A percentile compares a stretch with the other conserved stretches of the same genome.
Evolutionary conservation across 1,140 invertebrate genomes (phyloP).

Genomic region (Hypsibius dujardini): DNA sequence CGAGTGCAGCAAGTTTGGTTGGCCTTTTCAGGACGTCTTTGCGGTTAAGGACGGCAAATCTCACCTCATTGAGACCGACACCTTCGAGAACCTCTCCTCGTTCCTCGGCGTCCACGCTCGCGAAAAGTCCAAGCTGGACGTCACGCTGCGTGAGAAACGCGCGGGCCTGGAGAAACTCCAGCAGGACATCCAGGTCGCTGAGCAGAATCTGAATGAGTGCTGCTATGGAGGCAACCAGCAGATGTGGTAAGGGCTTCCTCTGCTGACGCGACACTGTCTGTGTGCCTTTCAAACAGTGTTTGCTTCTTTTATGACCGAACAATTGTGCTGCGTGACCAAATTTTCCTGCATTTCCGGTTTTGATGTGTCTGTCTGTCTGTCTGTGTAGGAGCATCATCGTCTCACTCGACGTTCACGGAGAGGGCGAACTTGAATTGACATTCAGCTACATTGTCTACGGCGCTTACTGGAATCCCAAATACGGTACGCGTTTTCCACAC

Average conservation of each 20-base stretch:
- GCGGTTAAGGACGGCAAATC: slow-evolving; percentile 5
- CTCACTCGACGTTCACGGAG: slow-evolving; percentile 26
- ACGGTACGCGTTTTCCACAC: slow-evolving; percentile 35
- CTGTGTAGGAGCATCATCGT: slow-evolving; percentile 28
- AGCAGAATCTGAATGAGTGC: slow-evolving; percentile 20
- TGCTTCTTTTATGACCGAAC: not conserved
- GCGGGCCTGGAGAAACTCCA: slow-evolving; percentile 17
- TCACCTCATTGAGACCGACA: slow-evolving; percentile 18
- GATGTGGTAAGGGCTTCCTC: not conserved
- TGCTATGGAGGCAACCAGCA: not conserved
- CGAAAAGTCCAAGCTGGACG: slow-evolving; percentile 23
- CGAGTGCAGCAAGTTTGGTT: not conserved
- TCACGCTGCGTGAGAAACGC: slow-evolving; percentile 19
- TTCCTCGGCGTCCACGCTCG: slow-evolving; percentile 24
- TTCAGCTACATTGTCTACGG: slow-evolving; percentile 31
- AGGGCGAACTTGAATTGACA: slow-evolving; percentile 25
- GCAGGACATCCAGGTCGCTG: slow-evolving; percentile 18
- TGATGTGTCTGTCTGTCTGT: not conserved
- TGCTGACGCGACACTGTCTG: not conserved
- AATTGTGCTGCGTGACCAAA: not conserved
- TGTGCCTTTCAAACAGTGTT: not conserved
- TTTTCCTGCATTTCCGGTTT: too few relatives aligned
- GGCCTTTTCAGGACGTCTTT: not conserved
- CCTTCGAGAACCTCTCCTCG: slow-evolving; percentile 19
- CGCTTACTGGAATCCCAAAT: slow-evolving; percentile 31